Conservation (phyloP, 2,888 invertebrate species). For the Callimorpha dominula region DNA sequence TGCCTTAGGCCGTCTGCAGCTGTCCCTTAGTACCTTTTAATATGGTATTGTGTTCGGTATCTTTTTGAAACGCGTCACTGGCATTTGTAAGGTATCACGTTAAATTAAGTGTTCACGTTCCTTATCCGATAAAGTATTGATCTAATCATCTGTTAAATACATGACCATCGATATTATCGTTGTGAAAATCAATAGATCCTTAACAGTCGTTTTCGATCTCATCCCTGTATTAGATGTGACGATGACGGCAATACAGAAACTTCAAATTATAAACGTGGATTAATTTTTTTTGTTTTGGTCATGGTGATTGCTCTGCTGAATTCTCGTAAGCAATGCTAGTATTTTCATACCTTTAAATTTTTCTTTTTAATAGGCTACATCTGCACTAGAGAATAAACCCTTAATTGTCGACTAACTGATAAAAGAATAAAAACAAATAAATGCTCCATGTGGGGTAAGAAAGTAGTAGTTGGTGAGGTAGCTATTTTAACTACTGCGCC, state of each 20-base stretch:
- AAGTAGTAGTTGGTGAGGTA: neutral
- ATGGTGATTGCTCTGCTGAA: neutral
- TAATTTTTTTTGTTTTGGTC: neutral
- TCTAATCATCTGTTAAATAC: constrained; percentile 20
- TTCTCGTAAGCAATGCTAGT: neutral
- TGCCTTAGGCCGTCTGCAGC: neutral
- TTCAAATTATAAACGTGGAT: neutral
- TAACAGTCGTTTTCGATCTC: neutral
- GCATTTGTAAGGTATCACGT: constrained; percentile 33
- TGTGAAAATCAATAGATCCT: too few species aligned
- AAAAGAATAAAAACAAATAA: neutral
- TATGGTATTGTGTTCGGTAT: constrained; percentile 27
- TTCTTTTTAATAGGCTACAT: neutral
- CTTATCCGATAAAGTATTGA: constrained; percentile 10
- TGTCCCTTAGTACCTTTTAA: constrained; percentile 19
- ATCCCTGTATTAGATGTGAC: neutral
- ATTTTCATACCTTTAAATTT: too few species aligned
- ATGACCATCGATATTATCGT: neutral
- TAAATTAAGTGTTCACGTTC: constrained; percentile 25
- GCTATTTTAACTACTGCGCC: neutral
- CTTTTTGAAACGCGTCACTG: constrained; percentile 27
- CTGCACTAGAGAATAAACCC: too few species aligned
- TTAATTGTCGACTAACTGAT: too few species aligned
- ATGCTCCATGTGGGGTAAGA: neutral
- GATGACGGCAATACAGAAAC: too few species aligned